phyloP scores from a whole-genome alignment of 2,797 vertebrate species.

The Pteropus rufus region DNA sequence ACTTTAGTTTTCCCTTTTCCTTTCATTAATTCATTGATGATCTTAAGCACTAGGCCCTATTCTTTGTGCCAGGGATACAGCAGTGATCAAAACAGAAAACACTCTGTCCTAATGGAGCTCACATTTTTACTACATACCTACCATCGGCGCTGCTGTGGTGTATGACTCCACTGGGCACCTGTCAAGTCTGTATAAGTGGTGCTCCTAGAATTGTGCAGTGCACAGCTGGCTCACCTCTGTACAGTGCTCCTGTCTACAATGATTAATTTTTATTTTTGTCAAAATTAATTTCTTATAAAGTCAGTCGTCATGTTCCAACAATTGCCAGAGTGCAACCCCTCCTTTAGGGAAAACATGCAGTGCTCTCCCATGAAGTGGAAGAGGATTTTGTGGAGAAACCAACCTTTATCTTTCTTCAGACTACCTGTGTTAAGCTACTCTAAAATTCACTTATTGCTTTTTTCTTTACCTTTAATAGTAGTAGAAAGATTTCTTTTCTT shows the following conservation, averaged over 20 bases:
- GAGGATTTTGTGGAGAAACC: neutral
- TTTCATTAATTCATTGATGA: neutral
- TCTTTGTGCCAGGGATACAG: neutral
- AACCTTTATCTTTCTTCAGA: constrained; percentile 8
- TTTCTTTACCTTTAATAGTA: neutral
- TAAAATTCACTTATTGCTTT: neutral
- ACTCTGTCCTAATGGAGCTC: neutral
- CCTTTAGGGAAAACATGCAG: neutral
- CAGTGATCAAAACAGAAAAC: neutral
- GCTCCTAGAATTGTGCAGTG: neutral
- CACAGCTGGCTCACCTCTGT: neutral
- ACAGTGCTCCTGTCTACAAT: neutral
- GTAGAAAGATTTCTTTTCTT: neutral
- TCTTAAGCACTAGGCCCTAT: neutral
- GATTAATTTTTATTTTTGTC: neutral
- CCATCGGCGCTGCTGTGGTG: neutral
- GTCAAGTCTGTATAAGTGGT: neutral
- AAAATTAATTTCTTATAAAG: constrained; percentile 3
- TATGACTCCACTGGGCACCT: neutral
- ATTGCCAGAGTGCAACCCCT: neutral
- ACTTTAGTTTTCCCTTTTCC: neutral
- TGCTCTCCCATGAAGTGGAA: neutral
- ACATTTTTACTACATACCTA: neutral
- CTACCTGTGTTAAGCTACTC: neutral
- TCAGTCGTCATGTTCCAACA: neutral